phyloP scores from a whole-genome alignment of 2,888 invertebrate genomes.

The Lottia gigantea region DNA sequence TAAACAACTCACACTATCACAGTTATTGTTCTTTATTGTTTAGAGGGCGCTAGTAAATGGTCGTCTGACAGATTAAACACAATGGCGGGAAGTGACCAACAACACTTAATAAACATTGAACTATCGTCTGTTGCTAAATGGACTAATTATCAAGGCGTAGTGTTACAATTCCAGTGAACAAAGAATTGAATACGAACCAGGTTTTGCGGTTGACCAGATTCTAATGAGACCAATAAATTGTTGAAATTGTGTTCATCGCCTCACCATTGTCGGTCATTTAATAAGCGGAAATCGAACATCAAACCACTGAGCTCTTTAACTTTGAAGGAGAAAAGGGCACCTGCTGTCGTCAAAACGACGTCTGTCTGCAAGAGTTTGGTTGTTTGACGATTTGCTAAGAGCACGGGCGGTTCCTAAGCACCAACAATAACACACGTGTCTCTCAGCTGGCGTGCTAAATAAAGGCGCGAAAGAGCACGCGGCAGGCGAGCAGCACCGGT shows the following conservation, averaged over 20 bases:
- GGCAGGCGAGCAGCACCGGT: not conserved
- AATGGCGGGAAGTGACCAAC: not conserved
- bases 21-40: no score
- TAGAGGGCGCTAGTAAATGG: no score
- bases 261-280: conserved; percentile 2
- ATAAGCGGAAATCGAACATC: conserved; percentile 8
- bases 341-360: not conserved
- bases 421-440: conserved; percentile 9
- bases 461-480: conserved; percentile 1
- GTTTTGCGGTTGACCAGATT: conserved; percentile 5
- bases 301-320: not conserved
- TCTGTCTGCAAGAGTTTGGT: not conserved
- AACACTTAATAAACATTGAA: not conserved
- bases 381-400: conserved; percentile 1
- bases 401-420: not conserved
- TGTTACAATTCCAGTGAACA: not conserved
- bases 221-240: not conserved
- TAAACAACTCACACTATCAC: no score
- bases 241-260: not conserved
- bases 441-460: conserved; percentile 4
- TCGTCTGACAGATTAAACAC: not conserved
- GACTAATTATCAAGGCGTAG: conserved; percentile 7
- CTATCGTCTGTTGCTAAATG: not conserved
- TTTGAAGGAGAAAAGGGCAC: not conserved
- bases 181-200: not conserved